A percentile compares a stretch with the other conserved stretches of the same genome.
phyloP scores from a whole-genome alignment of 2,888 invertebrate species.

The Smittia sp. region DNA sequence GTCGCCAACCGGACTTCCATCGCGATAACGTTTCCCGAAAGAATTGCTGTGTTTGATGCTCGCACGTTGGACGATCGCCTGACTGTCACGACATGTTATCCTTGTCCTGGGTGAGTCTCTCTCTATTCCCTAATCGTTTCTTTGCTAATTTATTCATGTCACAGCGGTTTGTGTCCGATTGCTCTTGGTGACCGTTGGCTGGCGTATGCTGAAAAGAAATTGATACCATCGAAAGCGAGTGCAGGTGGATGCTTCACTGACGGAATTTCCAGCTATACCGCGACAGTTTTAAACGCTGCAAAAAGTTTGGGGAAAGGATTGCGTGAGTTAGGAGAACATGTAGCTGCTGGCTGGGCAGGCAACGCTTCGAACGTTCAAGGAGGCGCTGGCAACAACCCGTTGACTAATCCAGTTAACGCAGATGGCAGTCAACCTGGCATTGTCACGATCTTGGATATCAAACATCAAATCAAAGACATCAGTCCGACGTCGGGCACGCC shows the following conservation, averaged over 20 bases:
- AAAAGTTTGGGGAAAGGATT: slow-evolving; percentile 90
- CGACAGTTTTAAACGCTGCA: slow-evolving; percentile 90
- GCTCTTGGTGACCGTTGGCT: slow-evolving; percentile 83
- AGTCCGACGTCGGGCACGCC: slow-evolving; percentile 52
- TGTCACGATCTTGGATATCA: slow-evolving; percentile 82
- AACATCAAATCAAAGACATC: slow-evolving; percentile 53
- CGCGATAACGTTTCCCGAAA: slow-evolving; percentile 83
- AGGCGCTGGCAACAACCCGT: slow-evolving; percentile 30
- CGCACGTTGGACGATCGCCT: slow-evolving; percentile 81
- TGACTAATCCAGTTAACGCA: slow-evolving; percentile 55
- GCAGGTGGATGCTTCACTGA: slow-evolving; percentile 83
- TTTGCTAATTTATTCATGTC: slow-evolving; percentile 44
- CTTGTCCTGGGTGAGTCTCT: slow-evolving; percentile 68
- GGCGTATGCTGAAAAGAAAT: slow-evolving; percentile 82
- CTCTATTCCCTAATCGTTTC: not conserved
- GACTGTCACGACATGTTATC: slow-evolving; percentile 85
- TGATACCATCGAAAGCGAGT: slow-evolving; percentile 73
- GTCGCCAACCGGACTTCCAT: slow-evolving; percentile 85
- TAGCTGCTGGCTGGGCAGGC: slow-evolving; percentile 85
- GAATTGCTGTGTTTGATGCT: slow-evolving; percentile 88
- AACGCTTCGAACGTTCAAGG: slow-evolving; percentile 52
- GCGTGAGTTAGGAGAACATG: slow-evolving; percentile 85
- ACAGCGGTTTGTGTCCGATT: slow-evolving; percentile 63
- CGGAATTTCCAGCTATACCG: slow-evolving; percentile 84
- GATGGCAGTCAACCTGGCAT: slow-evolving; percentile 80